Percentiles rank a stretch among this genome's conserved stretches.
phyloP scores from a whole-genome alignment of 2,888 invertebrate genomes.

The Alloscopus bannaensis region DNA sequence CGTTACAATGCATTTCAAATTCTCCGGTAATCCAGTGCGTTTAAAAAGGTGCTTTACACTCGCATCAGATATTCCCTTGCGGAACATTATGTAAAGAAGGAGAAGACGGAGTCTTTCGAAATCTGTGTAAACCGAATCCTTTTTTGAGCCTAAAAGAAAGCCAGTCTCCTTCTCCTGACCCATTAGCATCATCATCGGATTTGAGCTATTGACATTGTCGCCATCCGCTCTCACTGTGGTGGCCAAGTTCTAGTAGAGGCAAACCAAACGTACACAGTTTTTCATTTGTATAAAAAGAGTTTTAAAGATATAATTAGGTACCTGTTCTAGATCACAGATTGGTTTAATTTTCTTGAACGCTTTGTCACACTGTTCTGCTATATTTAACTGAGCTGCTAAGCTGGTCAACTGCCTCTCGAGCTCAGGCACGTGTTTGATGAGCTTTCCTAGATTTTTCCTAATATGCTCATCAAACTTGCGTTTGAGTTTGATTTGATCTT shows the following conservation, averaged over 20 bases:
- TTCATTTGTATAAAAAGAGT: background rate
- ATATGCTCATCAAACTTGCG: no score
- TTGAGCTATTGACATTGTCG: constrained; percentile 65
- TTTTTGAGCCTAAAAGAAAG: constrained; percentile 59
- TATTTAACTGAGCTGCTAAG: constrained; percentile 59
- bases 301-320: constrained; percentile 1
- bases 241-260: constrained; percentile 64
- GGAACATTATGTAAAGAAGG: constrained; percentile 65
- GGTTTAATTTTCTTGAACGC: constrained; percentile 57
- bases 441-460: no score
- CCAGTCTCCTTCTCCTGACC: constrained; percentile 57
- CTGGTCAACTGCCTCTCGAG: constrained; percentile 45
- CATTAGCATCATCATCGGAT: constrained; percentile 64
- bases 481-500: no score
- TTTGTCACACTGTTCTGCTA: constrained; percentile 63
- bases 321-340: constrained; percentile 65
- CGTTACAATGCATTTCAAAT: constrained; percentile 52
- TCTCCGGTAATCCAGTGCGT: constrained; percentile 60
- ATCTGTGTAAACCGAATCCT: constrained; percentile 47
- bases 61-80: constrained; percentile 67
- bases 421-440: no score
- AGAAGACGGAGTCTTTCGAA: constrained; percentile 69
- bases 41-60: constrained; percentile 66
- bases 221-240: constrained; percentile 62
- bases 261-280: background rate